phyloP scores from a whole-genome alignment of 2,888 invertebrate genomes.

The Synergus itoensis region DNA sequence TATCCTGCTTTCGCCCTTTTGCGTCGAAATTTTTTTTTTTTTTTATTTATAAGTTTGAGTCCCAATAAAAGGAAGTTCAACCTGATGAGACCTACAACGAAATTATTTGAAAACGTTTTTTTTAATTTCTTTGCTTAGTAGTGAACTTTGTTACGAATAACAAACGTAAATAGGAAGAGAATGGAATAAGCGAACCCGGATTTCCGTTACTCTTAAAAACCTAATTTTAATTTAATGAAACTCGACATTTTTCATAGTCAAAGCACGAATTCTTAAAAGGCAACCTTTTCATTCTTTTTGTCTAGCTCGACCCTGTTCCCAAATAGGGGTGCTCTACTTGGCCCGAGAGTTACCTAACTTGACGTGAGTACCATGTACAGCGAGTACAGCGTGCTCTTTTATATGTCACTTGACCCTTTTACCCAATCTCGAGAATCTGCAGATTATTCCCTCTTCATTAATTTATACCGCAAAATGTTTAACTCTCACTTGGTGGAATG shows the following conservation, averaged over 20 bases:
- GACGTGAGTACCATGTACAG: slow-evolving; percentile 7
- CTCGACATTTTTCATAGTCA: neutral
- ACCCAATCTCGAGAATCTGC: neutral
- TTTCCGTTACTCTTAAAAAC: neutral
- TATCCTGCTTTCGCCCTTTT: neutral
- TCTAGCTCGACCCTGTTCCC: neutral
- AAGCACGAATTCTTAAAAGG: slow-evolving; percentile 18
- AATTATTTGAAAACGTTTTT: neutral
- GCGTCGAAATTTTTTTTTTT: neutral
- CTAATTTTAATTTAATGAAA: neutral
- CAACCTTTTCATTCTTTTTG: neutral
- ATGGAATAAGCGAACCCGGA: neutral
- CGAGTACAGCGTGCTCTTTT: slow-evolving; percentile 5
- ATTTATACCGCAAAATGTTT: neutral
- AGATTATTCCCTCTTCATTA: neutral
- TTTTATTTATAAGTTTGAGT: neutral
- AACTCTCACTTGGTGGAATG: neutral
- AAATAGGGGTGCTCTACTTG: slow-evolving; percentile 20
- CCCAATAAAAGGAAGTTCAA: neutral
- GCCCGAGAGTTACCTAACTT: slow-evolving; percentile 5
- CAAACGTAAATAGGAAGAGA: neutral
- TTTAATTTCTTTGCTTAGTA: neutral
- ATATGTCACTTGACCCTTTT: slow-evolving; percentile 6
- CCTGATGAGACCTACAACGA: neutral
- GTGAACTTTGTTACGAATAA: neutral